These are phyloP conservation scores for Drosophila dunni DNA, from an alignment of 1,140 invertebrate species.

Conservation along the genomic window DNA sequence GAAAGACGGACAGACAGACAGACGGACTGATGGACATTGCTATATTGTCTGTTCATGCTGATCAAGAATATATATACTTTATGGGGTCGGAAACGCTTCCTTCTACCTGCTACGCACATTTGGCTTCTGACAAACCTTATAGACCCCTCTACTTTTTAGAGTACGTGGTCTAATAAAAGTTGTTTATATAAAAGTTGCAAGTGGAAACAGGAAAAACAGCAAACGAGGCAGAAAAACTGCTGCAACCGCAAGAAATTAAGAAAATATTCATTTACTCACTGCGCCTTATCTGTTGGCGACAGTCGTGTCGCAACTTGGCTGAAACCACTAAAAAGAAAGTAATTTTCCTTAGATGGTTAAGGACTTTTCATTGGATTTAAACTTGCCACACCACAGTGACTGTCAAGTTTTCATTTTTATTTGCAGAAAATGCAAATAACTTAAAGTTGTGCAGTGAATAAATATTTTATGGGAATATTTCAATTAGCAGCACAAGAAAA, in stretches of 20 bases:
- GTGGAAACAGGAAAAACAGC: constrained; percentile 31
- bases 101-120: too few species aligned
- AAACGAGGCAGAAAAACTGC: constrained; percentile 64
- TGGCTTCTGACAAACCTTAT: too few species aligned
- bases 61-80: too few species aligned
- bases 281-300: constrained; percentile 57
- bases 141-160: too few species aligned
- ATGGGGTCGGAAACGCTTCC: too few species aligned
- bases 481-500: neutral
- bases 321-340: constrained; percentile 8
- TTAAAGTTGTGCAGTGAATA: neutral
- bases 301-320: constrained; percentile 20
- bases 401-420: constrained; percentile 9
- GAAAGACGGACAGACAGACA: too few species aligned
- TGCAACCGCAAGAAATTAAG: constrained; percentile 68
- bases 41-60: too few species aligned
- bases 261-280: constrained; percentile 67
- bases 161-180: too few species aligned
- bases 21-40: too few species aligned
- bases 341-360: constrained; percentile 1
- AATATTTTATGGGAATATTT: neutral
- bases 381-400: neutral
- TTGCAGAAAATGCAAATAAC: constrained; percentile 39
- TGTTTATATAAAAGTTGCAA: constrained; percentile 28
- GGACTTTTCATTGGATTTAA: neutral